Conservation (phyloP, 2,113 vertebrate species). For the Eolophus roseicapilla region DNA sequence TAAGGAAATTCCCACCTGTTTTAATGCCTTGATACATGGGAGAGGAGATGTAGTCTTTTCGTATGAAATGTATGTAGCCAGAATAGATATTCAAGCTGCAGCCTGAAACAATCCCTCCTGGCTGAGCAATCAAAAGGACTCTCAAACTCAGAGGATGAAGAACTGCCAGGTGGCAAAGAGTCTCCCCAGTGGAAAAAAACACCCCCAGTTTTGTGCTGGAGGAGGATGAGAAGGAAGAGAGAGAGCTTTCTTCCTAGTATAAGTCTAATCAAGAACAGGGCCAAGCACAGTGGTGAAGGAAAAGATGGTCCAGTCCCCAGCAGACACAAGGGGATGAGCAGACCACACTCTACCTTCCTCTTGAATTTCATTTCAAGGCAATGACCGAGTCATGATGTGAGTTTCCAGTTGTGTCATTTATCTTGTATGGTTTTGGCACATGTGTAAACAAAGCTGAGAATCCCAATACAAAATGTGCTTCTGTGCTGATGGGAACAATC, state of each 20-base stretch:
- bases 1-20: background rate
- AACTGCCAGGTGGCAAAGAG: background rate
- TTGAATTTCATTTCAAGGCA: background rate
- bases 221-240: background rate
- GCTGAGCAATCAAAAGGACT: background rate
- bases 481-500: background rate
- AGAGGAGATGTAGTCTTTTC: background rate
- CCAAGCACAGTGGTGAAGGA: background rate
- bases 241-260: background rate
- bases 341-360: background rate
- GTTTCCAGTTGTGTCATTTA: background rate
- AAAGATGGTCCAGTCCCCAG: background rate
- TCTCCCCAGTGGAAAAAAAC: background rate
- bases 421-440: background rate
- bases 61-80: background rate
- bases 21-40: background rate
- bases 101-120: background rate
- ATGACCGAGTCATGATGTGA: background rate
- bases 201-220: background rate
- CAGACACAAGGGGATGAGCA: background rate
- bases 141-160: background rate
- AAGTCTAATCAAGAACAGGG: background rate
- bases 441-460: background rate
- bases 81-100: background rate
- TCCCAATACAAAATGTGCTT: background rate